These are phyloP conservation scores for Trachelus troglodyta DNA, from an alignment of 2,888 invertebrate genomes.

Conservation along the genomic window DNA sequence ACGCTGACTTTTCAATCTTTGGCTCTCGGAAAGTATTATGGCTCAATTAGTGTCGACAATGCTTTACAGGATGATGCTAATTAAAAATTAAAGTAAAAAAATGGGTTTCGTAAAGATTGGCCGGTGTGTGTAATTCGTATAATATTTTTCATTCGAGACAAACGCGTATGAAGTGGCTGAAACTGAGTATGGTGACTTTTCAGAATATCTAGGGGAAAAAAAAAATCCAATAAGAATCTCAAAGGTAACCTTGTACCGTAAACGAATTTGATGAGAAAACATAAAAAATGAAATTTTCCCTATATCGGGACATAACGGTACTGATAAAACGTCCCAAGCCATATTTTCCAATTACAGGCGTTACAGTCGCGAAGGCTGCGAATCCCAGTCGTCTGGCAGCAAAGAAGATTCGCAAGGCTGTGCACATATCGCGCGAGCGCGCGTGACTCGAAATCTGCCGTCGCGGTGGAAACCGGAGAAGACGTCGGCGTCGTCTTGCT, in stretches of 20 bases:
- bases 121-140: too few species aligned
- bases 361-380: background rate
- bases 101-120: background rate
- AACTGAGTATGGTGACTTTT: background rate
- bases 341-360: background rate
- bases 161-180: too few species aligned
- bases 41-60: background rate
- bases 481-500: slow-evolving; percentile 4
- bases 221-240: background rate
- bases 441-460: slow-evolving; percentile 5
- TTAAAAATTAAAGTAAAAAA: background rate
- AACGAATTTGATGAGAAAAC: background rate
- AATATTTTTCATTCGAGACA: too few species aligned
- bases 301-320: background rate
- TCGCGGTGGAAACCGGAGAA: slow-evolving; percentile 3
- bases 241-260: background rate
- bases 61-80: background rate
- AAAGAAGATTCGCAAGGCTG: background rate
- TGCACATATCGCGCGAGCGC: background rate
- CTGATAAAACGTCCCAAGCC: background rate
- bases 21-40: background rate
- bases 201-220: background rate
- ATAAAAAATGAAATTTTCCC: background rate
- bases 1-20: background rate
- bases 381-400: background rate